Evolutionary conservation across 1,140 invertebrate species (phyloP).

Genomic region (Diachasma alloeum): DNA sequence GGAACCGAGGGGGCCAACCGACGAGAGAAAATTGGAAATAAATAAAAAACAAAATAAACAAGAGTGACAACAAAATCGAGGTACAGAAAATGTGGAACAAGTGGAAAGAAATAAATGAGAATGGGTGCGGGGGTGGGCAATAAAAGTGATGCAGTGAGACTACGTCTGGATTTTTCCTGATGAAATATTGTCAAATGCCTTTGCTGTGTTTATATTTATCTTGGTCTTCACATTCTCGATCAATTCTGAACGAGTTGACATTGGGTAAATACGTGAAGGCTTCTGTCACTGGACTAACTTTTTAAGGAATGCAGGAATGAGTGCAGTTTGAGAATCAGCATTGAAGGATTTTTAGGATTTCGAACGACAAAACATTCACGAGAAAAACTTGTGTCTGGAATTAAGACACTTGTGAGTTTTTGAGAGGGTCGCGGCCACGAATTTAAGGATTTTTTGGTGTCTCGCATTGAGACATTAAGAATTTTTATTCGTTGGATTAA

Average conservation of each 20-base stretch:
- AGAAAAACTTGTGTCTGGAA: too few species aligned
- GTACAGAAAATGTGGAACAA: background rate
- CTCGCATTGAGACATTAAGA: too few species aligned
- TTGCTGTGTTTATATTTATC: background rate
- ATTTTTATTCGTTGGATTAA: too few species aligned
- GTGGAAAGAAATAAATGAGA: conserved; percentile 30
- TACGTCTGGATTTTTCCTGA: conserved; percentile 18
- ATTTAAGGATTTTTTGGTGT: too few species aligned
- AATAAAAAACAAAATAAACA: conserved; percentile 6
- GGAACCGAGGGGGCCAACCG: background rate
- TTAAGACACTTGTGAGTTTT: too few species aligned
- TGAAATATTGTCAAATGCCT: background rate
- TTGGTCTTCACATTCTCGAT: background rate
- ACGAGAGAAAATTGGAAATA: conserved; percentile 7
- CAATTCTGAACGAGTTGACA: background rate
- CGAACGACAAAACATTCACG: too few species aligned
- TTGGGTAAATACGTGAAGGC: background rate
- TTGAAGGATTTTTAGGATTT: too few species aligned
- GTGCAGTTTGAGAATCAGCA: too few species aligned
- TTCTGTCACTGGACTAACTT: too few species aligned
- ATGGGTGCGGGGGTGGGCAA: background rate
- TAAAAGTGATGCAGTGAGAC: background rate
- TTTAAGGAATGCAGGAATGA: too few species aligned
- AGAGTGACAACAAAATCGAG: background rate
- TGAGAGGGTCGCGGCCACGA: too few species aligned